Evolutionary conservation across 2,113 vertebrate species (phyloP), one percentile per base, ranked within the genome.

Genomic region (Istiophorus platypterus): DNA sequence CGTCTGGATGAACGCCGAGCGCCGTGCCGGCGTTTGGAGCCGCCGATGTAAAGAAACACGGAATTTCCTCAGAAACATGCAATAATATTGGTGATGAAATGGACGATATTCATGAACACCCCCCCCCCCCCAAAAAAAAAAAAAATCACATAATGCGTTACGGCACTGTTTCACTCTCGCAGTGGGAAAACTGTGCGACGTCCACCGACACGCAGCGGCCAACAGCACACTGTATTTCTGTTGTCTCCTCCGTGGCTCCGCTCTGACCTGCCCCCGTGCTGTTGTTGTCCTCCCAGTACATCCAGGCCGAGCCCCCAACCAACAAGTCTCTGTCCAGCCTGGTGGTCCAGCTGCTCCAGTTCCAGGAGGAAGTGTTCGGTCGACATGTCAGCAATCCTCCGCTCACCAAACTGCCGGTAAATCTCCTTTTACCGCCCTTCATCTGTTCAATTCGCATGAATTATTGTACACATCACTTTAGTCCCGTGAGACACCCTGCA

Each of bases 351-450:
- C 93, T 99, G 85, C 95, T 99, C 80, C 98, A 99, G 91, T 99
- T 99, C 92, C 98, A 99, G 91, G 98, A 99, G 95, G 98, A 99
- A 92, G 98, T 99, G 72, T 98, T 99, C 75, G 98, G 98, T 12
- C 96, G 97, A 59, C 98, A 99, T 91, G 98, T 99, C 94, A 99
- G 97, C 95, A 99, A 99, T 85, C 97, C 98, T 41, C 98, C 97
- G 0, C 97, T 99, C 83, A 99, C 98, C 81, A 98, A 97, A 82
- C 92, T 98, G 81, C 97, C 97, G 81, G 97, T 98, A 91, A 9
- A 76, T 81, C 37, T 41, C 31, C 57, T 6, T 34, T 17, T 94
- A 70, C 18, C 54, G 41, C 24, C n/a, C 49, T 64, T 18, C 7
- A 4, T 52, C 22, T 15, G 10, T 39, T 26, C 49, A n/a, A 22